Evolutionary conservation across 2,888 invertebrate genomes (phyloP).

Genomic region (Acleris emargana): DNA sequence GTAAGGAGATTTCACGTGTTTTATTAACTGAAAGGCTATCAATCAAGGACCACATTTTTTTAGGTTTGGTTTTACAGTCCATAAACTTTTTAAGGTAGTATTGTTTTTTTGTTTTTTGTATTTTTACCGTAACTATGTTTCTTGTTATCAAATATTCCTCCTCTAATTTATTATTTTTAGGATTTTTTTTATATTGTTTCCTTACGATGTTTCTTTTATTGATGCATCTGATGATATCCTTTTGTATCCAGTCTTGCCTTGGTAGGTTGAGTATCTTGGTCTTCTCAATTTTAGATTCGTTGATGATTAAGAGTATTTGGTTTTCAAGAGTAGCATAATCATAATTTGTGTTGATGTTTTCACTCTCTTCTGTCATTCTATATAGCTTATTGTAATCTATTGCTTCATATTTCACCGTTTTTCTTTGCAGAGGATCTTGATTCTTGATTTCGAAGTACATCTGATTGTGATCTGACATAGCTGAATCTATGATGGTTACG

Average conservation of each 20-base stretch:
- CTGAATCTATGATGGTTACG: constrained; percentile 30
- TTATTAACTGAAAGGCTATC: constrained; percentile 6
- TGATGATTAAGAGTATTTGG: not conserved
- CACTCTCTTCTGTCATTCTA: no score
- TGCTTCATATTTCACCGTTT: constrained; percentile 26
- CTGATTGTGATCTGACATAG: constrained; percentile 26
- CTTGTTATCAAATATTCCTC: not conserved
- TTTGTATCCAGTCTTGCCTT: constrained; percentile 42
- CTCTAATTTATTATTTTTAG: not conserved
- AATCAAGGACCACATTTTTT: constrained; percentile 6
- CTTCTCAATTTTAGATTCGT: constrained; percentile 32
- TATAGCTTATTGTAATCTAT: constrained; percentile 22
- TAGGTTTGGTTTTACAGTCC: not conserved
- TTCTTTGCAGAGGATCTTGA: constrained; percentile 1
- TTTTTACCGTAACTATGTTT: not conserved
- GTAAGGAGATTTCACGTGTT: not conserved
- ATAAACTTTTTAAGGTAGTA: constrained; percentile 2
- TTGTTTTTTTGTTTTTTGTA: constrained; percentile 2
- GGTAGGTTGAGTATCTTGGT: constrained; percentile 39
- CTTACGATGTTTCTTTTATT: constrained; percentile 40
- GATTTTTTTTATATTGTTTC: constrained; percentile 31
- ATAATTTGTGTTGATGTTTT: not conserved
- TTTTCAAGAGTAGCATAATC: constrained; percentile 8
- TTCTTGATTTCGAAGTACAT: constrained; percentile 37
- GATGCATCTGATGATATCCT: constrained; percentile 38